Evolutionary conservation across 2,888 invertebrate genomes (phyloP).

Genomic region (Hyposoter dolosus): DNA sequence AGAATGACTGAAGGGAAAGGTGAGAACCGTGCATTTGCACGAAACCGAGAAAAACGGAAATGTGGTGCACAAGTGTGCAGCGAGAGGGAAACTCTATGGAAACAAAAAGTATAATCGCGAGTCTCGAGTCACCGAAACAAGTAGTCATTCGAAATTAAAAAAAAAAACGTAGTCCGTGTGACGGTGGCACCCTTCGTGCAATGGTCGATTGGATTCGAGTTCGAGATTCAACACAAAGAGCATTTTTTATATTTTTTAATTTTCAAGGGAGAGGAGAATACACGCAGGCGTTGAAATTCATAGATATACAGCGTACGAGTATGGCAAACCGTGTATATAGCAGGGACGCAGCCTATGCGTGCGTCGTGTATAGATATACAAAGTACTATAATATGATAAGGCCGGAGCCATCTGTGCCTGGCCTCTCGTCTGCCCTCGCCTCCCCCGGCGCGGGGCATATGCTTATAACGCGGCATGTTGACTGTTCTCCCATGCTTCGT

Average conservation of each 20-base stretch:
- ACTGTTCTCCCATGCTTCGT: conserved; percentile 54
- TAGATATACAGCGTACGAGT: background rate
- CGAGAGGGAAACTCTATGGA: no score
- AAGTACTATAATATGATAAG: conserved; percentile 74
- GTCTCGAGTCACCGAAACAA: background rate
- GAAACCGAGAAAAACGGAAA: no score
- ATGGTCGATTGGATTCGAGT: conserved; percentile 35
- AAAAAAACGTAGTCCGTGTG: background rate
- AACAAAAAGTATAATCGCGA: background rate
- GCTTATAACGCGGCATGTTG: conserved; percentile 76
- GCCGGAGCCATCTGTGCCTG: conserved; percentile 69
- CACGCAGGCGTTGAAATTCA: background rate
- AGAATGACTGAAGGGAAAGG: no score
- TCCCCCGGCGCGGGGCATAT: conserved; percentile 74
- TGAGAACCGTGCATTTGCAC: no score
- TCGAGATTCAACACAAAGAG: conserved; percentile 24
- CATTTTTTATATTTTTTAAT: conserved; percentile 2
- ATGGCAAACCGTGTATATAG: background rate
- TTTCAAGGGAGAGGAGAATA: background rate
- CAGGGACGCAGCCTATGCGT: background rate
- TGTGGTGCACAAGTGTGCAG: no score
- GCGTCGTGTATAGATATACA: conserved; percentile 19
- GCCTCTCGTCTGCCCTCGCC: conserved; percentile 51
- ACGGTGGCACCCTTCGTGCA: conserved; percentile 21
- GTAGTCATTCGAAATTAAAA: background rate